A percentile compares a stretch with the other conserved stretches of the same genome.
phyloP scores from a whole-genome alignment of 2,888 invertebrate genomes.

The Achlya flavicornis region DNA sequence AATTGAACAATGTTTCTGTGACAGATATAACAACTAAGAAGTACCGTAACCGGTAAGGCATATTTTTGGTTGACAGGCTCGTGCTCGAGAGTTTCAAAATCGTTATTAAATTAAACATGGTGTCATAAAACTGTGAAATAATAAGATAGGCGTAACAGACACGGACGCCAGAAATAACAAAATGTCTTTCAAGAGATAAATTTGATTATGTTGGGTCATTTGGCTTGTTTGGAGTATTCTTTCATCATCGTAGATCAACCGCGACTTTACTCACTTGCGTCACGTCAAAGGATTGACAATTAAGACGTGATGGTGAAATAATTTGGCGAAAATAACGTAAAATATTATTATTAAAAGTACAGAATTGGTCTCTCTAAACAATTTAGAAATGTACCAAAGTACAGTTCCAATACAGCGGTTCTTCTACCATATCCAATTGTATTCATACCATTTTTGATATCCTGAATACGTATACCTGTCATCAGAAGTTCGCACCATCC shows the following conservation, averaged over 20 bases:
- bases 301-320: background rate
- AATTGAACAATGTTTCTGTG: too few species aligned
- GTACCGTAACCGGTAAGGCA: background rate
- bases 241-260: constrained; percentile 36
- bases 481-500: background rate
- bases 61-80: background rate
- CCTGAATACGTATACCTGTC: constrained; percentile 2
- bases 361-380: background rate
- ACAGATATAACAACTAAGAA: too few species aligned
- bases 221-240: constrained; percentile 34
- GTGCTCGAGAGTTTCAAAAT: background rate
- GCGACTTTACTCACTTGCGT: constrained; percentile 26
- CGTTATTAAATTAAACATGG: background rate
- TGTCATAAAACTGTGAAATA: background rate
- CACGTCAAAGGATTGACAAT: constrained; percentile 18
- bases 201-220: constrained; percentile 33
- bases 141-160: constrained; percentile 15
- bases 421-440: constrained; percentile 3
- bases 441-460: background rate
- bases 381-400: background rate
- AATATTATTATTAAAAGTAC: background rate
- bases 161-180: constrained; percentile 11
- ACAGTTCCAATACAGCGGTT: background rate
- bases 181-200: constrained; percentile 25
- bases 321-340: background rate